These are phyloP conservation scores for Lasioglossum villosulum DNA, from an alignment of 2,888 invertebrate species.

Conservation along the genomic window DNA sequence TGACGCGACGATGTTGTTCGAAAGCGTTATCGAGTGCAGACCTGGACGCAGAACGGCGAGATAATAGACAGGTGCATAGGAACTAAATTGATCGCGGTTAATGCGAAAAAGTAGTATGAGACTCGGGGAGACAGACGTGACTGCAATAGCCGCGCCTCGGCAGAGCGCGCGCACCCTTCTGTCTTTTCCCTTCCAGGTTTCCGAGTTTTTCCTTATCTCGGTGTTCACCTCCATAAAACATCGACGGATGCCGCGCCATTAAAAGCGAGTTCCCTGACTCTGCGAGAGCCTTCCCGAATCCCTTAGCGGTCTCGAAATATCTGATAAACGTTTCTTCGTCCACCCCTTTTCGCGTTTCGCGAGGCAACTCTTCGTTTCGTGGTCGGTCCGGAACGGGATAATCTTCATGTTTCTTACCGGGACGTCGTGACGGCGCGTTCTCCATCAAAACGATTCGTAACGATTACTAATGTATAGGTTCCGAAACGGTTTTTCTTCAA, in stretches of 20 bases:
- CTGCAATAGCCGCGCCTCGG: constrained; percentile 75
- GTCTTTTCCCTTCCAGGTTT: constrained; percentile 49
- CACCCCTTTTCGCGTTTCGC: neutral
- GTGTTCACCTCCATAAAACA: constrained; percentile 20
- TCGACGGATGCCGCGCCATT: constrained; percentile 17
- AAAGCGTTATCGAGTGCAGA: neutral
- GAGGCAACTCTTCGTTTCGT: neutral
- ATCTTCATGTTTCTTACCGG: neutral
- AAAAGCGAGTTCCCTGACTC: neutral
- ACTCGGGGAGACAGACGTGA: constrained; percentile 72
- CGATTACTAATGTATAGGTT: constrained; percentile 2
- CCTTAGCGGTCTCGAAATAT: neutral
- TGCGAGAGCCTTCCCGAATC: neutral
- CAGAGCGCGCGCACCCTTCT: constrained; percentile 37
- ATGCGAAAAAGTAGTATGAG: constrained; percentile 71
- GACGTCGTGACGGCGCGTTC: neutral
- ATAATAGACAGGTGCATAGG: constrained; percentile 38
- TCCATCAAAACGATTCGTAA: neutral
- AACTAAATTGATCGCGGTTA: constrained; percentile 74
- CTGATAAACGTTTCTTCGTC: constrained; percentile 22
- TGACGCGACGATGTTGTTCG: neutral
- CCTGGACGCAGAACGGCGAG: neutral
- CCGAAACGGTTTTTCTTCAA: neutral
- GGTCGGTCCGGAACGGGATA: neutral
- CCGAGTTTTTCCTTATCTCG: constrained; percentile 7